Percentiles rank a stretch among this genome's conserved stretches.
Evolutionary conservation across 1,140 invertebrate species (phyloP).

Genomic region (Papilio dardanus): DNA sequence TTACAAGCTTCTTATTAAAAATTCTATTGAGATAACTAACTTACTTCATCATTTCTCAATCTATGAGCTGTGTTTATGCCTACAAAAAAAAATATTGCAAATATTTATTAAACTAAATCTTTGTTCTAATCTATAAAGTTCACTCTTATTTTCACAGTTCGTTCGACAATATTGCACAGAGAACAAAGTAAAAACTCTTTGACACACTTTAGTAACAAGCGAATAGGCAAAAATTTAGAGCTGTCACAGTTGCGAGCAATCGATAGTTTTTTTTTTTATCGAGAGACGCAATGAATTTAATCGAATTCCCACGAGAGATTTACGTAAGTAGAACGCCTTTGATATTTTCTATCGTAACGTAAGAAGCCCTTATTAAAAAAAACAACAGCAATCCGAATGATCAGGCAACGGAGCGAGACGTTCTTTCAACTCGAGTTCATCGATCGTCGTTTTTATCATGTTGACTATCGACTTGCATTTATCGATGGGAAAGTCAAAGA

Average conservation of each 20-base stretch:
- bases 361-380: slow-evolving; percentile 32
- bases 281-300: slow-evolving; percentile 21
- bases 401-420: slow-evolving; percentile 68
- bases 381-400: slow-evolving; percentile 37
- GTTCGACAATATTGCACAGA: slow-evolving; percentile 8
- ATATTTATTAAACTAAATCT: neutral
- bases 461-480: slow-evolving; percentile 51
- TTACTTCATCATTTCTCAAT: neutral
- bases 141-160: neutral
- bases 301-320: slow-evolving; percentile 40
- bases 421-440: slow-evolving; percentile 76
- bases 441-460: slow-evolving; percentile 62
- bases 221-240: slow-evolving; percentile 9
- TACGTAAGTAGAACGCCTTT: slow-evolving; percentile 38
- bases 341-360: slow-evolving; percentile 33
- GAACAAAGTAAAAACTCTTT: neutral
- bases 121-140: neutral
- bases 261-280: slow-evolving; percentile 28
- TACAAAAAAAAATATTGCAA: neutral
- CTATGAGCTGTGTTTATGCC: neutral
- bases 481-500: slow-evolving; percentile 62
- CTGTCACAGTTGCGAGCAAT: slow-evolving; percentile 22
- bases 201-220: slow-evolving; percentile 20
- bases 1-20: too few species aligned
- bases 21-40: too few species aligned